Conservation (phyloP, 2,113 vertebrate genomes). For the Solenodon paradoxus region DNA sequence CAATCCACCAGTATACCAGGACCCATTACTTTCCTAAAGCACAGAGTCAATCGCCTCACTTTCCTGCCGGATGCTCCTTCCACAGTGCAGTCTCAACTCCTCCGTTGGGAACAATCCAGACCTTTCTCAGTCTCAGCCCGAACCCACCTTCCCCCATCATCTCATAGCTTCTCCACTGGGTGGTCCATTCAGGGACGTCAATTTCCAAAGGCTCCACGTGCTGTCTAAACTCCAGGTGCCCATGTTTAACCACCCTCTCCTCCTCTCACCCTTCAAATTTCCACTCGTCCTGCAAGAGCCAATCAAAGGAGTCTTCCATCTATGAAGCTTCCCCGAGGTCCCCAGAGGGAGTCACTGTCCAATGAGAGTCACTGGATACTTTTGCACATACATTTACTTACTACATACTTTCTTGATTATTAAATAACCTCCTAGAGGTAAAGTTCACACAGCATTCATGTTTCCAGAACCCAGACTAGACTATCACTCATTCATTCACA, state of each 20-base stretch:
- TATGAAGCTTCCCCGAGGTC: not conserved
- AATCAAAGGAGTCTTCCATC: not conserved
- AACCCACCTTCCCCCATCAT: not conserved
- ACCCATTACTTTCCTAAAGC: not conserved
- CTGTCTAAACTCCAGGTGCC: not conserved
- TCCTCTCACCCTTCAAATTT: not conserved
- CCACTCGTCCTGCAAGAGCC: not conserved
- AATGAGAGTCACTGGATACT: not conserved
- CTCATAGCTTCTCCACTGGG: not conserved
- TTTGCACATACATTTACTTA: not conserved
- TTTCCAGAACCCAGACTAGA: not conserved
- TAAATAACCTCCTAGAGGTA: not conserved
- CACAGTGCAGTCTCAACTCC: not conserved
- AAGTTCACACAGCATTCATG: not conserved
- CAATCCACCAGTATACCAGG: not conserved
- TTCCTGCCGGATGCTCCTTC: not conserved
- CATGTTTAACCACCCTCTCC: not conserved
- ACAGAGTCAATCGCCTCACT: not conserved
- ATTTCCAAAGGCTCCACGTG: not conserved
- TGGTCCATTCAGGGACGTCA: not conserved
- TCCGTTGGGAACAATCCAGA: not conserved
- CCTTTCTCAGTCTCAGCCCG: not conserved
- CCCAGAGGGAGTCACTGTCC: not conserved
- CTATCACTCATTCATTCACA: not conserved
- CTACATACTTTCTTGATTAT: not conserved